phyloP scores from a whole-genome alignment of 2,113 vertebrate species.

The Sebastes fasciatus region DNA sequence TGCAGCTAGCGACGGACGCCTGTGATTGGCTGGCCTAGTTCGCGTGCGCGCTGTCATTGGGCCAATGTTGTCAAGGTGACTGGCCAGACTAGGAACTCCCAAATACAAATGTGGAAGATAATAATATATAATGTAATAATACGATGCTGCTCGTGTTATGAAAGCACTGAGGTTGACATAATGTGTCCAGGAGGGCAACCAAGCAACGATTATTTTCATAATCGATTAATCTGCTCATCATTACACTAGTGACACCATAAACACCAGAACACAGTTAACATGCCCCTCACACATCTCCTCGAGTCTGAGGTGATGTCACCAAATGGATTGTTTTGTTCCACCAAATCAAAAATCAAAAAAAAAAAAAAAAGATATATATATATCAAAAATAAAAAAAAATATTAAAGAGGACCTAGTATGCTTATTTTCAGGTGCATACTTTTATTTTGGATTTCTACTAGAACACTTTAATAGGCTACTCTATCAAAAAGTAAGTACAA shows the following conservation, averaged over 20 bases:
- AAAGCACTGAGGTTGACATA: constrained; percentile 2
- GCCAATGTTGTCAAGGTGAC: constrained; percentile 86
- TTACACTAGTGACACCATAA: too few relatives aligned
- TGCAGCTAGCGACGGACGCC: constrained; percentile 63
- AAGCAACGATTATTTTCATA: background rate
- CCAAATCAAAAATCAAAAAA: background rate
- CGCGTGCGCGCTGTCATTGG: constrained; percentile 81
- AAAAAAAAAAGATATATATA: background rate
- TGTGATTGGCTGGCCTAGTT: constrained; percentile 81
- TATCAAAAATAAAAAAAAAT: too few relatives aligned
- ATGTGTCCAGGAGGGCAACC: background rate
- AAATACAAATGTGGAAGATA: constrained; percentile 42
- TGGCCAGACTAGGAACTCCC: constrained; percentile 78
- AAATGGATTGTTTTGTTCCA: background rate
- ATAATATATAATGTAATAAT: constrained; percentile 11
- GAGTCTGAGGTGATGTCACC: constrained; percentile 1
- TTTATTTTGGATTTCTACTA: too few relatives aligned
- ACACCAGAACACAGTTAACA: background rate
- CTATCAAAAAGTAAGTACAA: too few relatives aligned
- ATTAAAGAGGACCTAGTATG: too few relatives aligned
- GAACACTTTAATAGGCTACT: too few relatives aligned
- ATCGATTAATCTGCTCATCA: background rate
- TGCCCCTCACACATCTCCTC: background rate
- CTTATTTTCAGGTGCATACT: too few relatives aligned
- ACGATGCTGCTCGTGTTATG: constrained; percentile 12